Evolutionary conservation across 1,140 invertebrate species (phyloP).

Genomic region (Leucophenga varia): DNA sequence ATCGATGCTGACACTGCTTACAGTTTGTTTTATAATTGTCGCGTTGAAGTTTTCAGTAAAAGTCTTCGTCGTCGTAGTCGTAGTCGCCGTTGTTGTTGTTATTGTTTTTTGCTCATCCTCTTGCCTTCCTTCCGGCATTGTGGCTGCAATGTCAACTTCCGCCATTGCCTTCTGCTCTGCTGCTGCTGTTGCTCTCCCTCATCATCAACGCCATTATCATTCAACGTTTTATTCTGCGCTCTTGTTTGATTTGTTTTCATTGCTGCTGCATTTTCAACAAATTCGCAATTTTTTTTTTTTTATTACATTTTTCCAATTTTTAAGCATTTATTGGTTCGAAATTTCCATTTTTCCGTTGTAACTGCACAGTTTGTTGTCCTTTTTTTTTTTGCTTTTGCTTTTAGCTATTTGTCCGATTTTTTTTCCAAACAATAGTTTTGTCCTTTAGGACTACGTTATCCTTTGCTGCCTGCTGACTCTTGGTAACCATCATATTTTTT

Average conservation of each 20-base stretch:
- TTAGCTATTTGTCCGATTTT: background rate
- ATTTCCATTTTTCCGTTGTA: too few relatives aligned
- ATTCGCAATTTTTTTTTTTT: too few relatives aligned
- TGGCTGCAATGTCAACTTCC: background rate
- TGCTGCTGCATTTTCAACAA: too few relatives aligned
- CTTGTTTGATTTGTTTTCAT: too few relatives aligned
- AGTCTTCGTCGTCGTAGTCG: background rate
- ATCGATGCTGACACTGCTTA: constrained; percentile 30
- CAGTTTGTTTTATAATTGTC: constrained; percentile 22
- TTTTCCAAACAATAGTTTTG: background rate
- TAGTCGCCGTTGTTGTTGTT: too few relatives aligned
- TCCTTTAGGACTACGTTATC: background rate
- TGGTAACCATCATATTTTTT: too few relatives aligned
- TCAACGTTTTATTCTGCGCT: too few relatives aligned
- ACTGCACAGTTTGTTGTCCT: constrained; percentile 21
- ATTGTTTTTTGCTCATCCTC: too few relatives aligned
- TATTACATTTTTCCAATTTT: too few relatives aligned
- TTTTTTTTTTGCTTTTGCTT: constrained; percentile 16
- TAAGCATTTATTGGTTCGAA: too few relatives aligned
- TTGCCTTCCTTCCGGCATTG: constrained; percentile 9
- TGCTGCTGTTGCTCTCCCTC: constrained; percentile 11
- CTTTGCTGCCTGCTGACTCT: too few relatives aligned
- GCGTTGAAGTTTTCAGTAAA: constrained; percentile 21
- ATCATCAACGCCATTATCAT: constrained; percentile 4
- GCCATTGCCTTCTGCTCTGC: constrained; percentile 8